Conservation (phyloP, 2,113 vertebrate genomes). For the Lepus americanus region DNA sequence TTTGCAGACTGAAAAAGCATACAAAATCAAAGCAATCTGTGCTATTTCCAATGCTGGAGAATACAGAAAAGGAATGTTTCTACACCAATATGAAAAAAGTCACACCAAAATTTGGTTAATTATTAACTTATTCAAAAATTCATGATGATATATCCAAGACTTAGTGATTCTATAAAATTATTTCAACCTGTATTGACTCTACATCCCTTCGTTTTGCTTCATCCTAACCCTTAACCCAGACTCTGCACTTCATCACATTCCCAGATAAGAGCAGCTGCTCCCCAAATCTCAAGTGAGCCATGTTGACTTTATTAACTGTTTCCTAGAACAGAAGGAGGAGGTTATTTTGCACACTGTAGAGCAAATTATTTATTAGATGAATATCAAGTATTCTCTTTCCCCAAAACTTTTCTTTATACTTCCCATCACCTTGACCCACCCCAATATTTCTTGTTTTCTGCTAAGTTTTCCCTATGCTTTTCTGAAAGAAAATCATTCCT, state of each 20-base stretch:
- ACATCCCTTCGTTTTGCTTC: not conserved
- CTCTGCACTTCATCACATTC: not conserved
- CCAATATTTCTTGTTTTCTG: not conserved
- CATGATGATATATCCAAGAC: not conserved
- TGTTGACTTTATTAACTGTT: not conserved
- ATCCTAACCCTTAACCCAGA: not conserved
- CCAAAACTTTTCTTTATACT: not conserved
- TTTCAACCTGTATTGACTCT: not conserved
- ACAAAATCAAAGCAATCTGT: not conserved
- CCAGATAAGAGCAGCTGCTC: not conserved
- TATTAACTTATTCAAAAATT: not conserved
- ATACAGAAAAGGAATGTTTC: not conserved
- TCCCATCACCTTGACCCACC: not conserved
- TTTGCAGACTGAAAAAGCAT: constrained; percentile 19
- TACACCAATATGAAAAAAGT: not conserved
- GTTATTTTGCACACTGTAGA: not conserved
- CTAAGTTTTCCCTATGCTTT: not conserved
- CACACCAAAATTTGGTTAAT: not conserved
- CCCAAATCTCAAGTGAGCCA: not conserved
- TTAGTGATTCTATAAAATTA: not conserved
- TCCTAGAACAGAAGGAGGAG: not conserved
- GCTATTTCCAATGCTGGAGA: not conserved
- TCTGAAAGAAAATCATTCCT: not conserved
- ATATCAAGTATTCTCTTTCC: not conserved
- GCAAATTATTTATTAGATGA: not conserved